Percentiles rank a stretch among this genome's conserved stretches.
These are phyloP conservation scores for Euspilapteryx auroguttella DNA, from an alignment of 2,888 invertebrate genomes.

Conservation along the genomic window DNA sequence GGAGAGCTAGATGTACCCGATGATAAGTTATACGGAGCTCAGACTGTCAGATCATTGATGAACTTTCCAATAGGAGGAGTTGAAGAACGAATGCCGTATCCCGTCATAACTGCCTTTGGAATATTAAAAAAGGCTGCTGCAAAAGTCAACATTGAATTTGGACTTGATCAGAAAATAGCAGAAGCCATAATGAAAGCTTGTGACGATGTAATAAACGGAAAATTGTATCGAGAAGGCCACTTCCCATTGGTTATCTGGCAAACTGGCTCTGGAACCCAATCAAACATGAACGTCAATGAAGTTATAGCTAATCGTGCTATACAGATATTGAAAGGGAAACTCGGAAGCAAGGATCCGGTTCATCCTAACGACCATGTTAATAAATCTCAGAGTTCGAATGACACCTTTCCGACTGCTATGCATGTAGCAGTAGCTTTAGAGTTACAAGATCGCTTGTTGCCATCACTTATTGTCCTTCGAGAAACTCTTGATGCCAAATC, in stretches of 20 bases:
- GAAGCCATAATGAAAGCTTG: not conserved
- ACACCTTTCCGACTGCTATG: not conserved
- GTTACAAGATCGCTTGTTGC: not conserved
- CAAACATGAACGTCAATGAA: conserved; percentile 1
- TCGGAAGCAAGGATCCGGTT: not conserved
- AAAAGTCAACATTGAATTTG: not conserved
- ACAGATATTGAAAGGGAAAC: not conserved
- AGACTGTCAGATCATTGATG: not conserved
- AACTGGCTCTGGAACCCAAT: conserved; percentile 2
- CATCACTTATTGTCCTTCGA: not conserved
- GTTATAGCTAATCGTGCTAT: not conserved
- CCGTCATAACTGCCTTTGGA: not conserved
- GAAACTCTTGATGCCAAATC: conserved; percentile 45
- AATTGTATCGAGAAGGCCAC: not conserved
- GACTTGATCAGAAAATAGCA: not conserved
- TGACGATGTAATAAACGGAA: not conserved
- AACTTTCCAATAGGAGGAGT: not conserved
- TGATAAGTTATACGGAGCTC: not conserved
- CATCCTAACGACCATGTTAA: not conserved
- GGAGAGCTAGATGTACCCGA: not conserved
- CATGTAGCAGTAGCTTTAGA: not conserved
- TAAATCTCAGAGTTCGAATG: not conserved
- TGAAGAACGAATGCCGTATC: not conserved
- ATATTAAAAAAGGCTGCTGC: not conserved
- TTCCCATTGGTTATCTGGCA: conserved; percentile 1